These are phyloP conservation scores for Pterobdella sp. DNA, from an alignment of 2,888 invertebrate species.

Conservation along the genomic window DNA sequence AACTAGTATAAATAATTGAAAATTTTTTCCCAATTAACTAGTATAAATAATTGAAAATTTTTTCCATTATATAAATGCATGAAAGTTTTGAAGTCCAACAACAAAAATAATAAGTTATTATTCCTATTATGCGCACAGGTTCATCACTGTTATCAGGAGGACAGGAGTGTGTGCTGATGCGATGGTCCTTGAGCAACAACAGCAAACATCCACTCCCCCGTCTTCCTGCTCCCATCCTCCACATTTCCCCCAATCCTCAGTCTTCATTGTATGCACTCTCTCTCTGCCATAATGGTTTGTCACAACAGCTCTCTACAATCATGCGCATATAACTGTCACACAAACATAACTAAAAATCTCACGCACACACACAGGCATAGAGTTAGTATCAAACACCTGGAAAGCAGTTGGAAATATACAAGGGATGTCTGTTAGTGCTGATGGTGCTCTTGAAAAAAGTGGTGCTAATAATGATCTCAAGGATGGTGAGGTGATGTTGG, in stretches of 20 bases:
- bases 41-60: no score
- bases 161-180: constrained; percentile 69
- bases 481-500: constrained; percentile 50
- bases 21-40: no score
- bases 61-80: no score
- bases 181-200: constrained; percentile 57
- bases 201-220: constrained; percentile 60
- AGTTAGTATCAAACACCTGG: background rate
- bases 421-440: background rate
- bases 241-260: constrained; percentile 59
- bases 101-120: no score
- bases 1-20: no score
- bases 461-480: constrained; percentile 24
- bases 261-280: constrained; percentile 62
- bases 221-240: constrained; percentile 62
- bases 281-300: constrained; percentile 62
- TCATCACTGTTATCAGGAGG: constrained; percentile 68
- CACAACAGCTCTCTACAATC: background rate
- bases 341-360: background rate
- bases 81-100: no score
- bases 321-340: background rate
- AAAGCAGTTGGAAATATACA: background rate
- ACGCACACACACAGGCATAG: background rate
- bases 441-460: background rate
- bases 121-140: constrained; percentile 52